Evolutionary conservation across 2,797 vertebrate species (phyloP).

Genomic region (Chaenodraco wilsoni): DNA sequence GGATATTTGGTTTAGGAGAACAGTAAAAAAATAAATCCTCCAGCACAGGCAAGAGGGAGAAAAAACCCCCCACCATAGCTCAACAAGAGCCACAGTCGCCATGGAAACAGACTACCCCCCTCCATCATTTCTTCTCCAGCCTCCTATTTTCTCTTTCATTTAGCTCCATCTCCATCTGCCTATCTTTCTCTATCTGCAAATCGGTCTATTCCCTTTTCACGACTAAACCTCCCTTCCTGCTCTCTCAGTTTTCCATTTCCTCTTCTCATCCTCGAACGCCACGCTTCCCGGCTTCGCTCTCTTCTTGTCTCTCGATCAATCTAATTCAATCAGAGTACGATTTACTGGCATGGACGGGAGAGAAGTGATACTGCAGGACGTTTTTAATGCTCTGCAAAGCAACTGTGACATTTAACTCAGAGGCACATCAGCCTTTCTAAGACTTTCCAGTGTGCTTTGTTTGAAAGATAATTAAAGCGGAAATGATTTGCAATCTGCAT

Average conservation of each 20-base stretch:
- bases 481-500: background rate
- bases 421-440: background rate
- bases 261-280: background rate
- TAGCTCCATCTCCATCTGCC: constrained; percentile 14
- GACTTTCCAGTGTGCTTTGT: background rate
- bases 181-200: background rate
- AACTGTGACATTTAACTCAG: background rate
- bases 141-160: constrained; percentile 46
- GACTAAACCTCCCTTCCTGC: background rate
- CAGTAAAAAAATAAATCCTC: constrained; percentile 23
- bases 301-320: constrained; percentile 15
- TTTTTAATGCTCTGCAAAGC: constrained; percentile 14
- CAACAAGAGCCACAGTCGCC: constrained; percentile 40
- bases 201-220: background rate
- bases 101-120: constrained; percentile 53
- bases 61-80: constrained; percentile 3
- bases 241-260: background rate
- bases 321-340: constrained; percentile 25
- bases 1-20: constrained; percentile 1
- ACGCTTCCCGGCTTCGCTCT: background rate
- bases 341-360: background rate
- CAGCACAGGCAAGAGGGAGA: constrained; percentile 5
- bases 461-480: background rate
- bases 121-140: constrained; percentile 19
- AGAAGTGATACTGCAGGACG: constrained; percentile 1